Percentiles rank a stretch among this genome's conserved stretches.
These are phyloP conservation scores for Colostygia pectinataria DNA, from an alignment of 2,888 invertebrate genomes.

Conservation along the genomic window DNA sequence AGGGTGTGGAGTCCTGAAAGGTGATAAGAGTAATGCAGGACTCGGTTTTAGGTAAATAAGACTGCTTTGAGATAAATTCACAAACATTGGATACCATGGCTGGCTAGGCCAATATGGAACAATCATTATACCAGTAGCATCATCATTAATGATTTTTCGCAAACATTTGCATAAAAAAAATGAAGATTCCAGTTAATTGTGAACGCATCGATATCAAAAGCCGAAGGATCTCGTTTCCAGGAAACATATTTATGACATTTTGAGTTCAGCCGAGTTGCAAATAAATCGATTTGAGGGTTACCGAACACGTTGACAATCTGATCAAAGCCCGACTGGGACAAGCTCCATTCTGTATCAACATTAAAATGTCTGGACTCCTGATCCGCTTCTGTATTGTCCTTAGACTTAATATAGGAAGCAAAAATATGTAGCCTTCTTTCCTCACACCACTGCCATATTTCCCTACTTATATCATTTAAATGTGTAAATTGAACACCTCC, in stretches of 20 bases:
- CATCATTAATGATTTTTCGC: neutral
- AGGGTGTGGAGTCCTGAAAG: neutral
- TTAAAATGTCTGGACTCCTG: neutral
- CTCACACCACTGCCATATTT: neutral
- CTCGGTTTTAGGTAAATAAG: neutral
- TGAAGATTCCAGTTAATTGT: neutral
- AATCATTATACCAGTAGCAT: neutral
- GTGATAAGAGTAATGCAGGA: neutral
- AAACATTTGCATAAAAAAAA: neutral
- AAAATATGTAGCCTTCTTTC: neutral
- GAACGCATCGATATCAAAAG: neutral
- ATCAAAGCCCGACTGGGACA: neutral
- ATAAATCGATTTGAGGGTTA: neutral
- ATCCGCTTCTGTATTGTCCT: neutral
- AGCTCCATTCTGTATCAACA: neutral
- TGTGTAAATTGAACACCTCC: neutral
- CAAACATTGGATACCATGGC: neutral
- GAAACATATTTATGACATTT: neutral
- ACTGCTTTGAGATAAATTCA: neutral
- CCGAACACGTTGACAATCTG: neutral
- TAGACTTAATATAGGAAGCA: neutral
- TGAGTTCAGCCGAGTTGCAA: neutral
- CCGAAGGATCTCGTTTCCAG: neutral
- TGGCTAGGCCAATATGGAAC: slow-evolving; percentile 3
- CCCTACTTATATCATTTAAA: neutral